Evolutionary conservation across 2,888 invertebrate genomes (phyloP).

Genomic region (Urechis unicinctus): DNA sequence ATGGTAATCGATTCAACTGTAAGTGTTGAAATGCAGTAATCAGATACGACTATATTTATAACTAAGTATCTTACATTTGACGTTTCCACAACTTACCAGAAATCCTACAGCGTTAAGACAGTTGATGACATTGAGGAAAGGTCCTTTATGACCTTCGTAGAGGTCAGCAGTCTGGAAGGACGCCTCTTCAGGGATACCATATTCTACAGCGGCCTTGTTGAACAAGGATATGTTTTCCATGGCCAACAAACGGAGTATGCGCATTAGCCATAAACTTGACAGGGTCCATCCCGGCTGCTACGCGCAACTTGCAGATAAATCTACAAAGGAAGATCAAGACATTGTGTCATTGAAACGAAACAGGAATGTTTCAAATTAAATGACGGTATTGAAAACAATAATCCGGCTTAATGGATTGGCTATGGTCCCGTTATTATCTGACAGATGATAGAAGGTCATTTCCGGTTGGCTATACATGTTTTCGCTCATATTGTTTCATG

Average conservation of each 20-base stretch:
- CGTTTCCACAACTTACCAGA: constrained; percentile 39
- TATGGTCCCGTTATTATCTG: no score
- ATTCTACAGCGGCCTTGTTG: constrained; percentile 88
- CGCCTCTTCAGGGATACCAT: constrained; percentile 94
- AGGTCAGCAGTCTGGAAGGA: constrained; percentile 64
- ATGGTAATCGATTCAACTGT: no score
- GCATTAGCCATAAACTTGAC: constrained; percentile 33
- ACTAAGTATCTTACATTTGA: no score
- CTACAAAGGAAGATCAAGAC: constrained; percentile 21
- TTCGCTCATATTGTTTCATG: no score
- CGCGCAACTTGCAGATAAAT: constrained; percentile 36
- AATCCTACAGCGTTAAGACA: constrained; percentile 39
- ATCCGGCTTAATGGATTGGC: no score
- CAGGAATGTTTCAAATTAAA: neutral
- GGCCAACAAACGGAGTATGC: constrained; percentile 36
- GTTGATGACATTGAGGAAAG: constrained; percentile 42
- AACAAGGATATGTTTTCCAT: constrained; percentile 93
- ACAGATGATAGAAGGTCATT: no score
- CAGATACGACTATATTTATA: no score
- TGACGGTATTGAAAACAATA: neutral
- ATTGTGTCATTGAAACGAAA: no score
- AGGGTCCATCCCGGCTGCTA: constrained; percentile 26
- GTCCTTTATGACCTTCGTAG: constrained; percentile 38
- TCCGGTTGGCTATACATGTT: no score
- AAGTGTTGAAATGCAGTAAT: no score